Evolutionary conservation across 2,113 vertebrate genomes (phyloP), one percentile per base, ranked within the genome.

Genomic region (Pachyramphus minor): DNA sequence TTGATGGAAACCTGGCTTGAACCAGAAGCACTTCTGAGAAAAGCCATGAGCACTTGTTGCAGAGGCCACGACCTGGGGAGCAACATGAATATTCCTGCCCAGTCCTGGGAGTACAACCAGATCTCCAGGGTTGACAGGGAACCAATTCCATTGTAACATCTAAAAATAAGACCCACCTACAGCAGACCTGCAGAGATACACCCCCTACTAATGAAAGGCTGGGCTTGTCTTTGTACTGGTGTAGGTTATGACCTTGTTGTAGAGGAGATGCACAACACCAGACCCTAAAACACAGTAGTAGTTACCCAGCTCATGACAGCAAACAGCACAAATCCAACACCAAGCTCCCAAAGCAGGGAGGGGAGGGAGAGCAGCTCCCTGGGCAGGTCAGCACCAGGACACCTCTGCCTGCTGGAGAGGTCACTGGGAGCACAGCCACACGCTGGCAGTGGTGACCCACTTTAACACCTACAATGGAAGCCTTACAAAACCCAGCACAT

Each of bases 301-400:
- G 25, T 18, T 24, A 37, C 18, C 21, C 31, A 27, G 35, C 31
- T 12, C 39, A 17, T 0, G 0, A 42, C 37, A 11, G 11, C 0
- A 0, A 82, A 16, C 5, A 11, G 47, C 3, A 11, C 58, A 47
- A 62, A 85, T 50, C 44, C 50, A 79, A 14, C 41, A 31, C 4
- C 31, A 14, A 28, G 49, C 31, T 69, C 47, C 37, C 63, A 42
- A 33, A 42, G 72, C 49, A 56, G 72, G 63, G 47, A 49, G 16
- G 55, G 59, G 50, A 31, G 8, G 15, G 11, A 59, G 24, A 47
- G 52, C 0, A 0, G 30, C 41, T 71, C 39, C 20, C 58, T 13
- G 17, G 5, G 59, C 50, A 25, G 63, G 30, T 28, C 1, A 0
- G 77, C 52, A 66, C 33, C 8, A 9, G 22, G 31, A 64, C 59